Evolutionary conservation across 2,797 vertebrate species (phyloP), one percentile per base, ranked within the genome.

Genomic region (Accipiter superciliosus): DNA sequence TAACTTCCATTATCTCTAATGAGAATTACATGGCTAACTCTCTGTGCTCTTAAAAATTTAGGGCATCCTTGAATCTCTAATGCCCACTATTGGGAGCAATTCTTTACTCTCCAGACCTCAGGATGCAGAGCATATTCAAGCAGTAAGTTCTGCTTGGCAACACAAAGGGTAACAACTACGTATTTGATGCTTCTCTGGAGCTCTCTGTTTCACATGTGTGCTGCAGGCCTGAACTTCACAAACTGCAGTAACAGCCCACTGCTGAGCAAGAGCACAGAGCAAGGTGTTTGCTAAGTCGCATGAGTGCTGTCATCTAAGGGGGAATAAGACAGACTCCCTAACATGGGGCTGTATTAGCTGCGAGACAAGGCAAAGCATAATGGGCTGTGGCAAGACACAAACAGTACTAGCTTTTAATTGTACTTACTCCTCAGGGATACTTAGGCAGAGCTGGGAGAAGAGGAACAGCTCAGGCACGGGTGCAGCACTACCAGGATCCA

Each of bases 401-500:
- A 31, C 20, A 40, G 49, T 3, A 15, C 5, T 9, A 24, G 18
- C 20, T 82, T 72, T 47, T n/a, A 45, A n/a, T 47, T 61, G 50
- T 10, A 29, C 29, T 63, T 52, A n/a, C 42, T 66, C 73, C 52
- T 52, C 31, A 6, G 66, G 9, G 25, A 47, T 22, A 44, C 58
- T 52, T 37, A 28, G 39, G 63, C n/a, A 57, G 80, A 81, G 52
- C 33, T 78, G 81, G 47, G 61, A 63, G 37, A 42, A 63, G 39
- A 70, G 13, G 39, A 80, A 59, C 40, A 67, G 58, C 58, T 59
- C 0, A 0, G 72, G 55, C 42, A 57, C 0, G 15, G 55, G 25
- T 42, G 59, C 35, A 73, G 58, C 52, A 29, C n/a, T 22, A 5
- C 29, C 40, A 72, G 69, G 47, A 90, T 39, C 37, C 71, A 50